Base-by-base conservation (phyloP, 2,113 vertebrate species). In the Delphinapterus leucas region DNA sequence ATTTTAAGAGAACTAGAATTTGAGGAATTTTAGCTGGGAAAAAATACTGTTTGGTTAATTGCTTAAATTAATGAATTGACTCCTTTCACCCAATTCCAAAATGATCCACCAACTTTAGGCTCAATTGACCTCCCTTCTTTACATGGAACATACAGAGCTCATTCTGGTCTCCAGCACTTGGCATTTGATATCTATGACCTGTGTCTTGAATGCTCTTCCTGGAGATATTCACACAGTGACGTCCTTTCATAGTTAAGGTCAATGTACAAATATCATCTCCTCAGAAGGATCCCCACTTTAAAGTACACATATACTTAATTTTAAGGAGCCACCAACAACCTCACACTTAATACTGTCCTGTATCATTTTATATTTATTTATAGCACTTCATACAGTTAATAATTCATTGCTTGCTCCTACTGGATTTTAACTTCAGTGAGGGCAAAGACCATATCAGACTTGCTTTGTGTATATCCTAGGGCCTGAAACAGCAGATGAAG, bases 21-120 rank as follows among this genome's bases (percentile, higher is more conserved):
- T 83, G 21, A 96, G n/a, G 13, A 71, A 83, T 65, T 89, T 85
- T 60, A 85, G 23, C 79, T 73, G 58, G 36, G 49, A 92, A 80
- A 68, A 36, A 85, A 74, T 31, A 31, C 5, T 58, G 2, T 49
- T 90, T 90, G 15, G 9, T 36, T 58, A 82, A 36, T 68, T 61
- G 41, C 1, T 86, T 44, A 58, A 70, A n/a, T 53, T 74, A 88
- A 81, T 38, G 0, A 41, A 79, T 33, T 6, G 1, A 21, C 33
- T 71, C 10, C 26, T 92, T 80, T 80, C 26, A 67, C 7, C 3
- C 31, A 71, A 5, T 12, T 47, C 7, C 31, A 60, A 38, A 6
- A 21, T 25, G 17, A 36, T 67, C 11, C 10, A 55, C 23, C 26
- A 55, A 20, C 3, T 44, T 89, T 14, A 73, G 13, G 12, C 26